These are phyloP conservation scores for Iselma pallidipennis DNA, from an alignment of 2,888 invertebrate genomes.

Conservation along the genomic window DNA sequence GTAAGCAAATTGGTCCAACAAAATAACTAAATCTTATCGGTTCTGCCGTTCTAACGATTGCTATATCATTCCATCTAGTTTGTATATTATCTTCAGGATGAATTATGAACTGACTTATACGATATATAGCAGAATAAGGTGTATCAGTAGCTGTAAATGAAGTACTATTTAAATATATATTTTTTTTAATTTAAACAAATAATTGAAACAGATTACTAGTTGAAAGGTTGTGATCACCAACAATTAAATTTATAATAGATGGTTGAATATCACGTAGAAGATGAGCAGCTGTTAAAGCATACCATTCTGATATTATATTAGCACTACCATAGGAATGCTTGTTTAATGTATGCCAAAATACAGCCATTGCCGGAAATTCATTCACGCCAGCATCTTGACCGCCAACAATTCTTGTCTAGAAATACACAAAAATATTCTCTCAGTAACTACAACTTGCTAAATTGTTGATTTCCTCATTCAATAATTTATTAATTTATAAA, in stretches of 20 bases:
- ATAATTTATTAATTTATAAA: too few relatives aligned
- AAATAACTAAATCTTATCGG: conserved; percentile 54
- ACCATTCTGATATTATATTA: conserved; percentile 51
- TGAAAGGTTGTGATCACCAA: conserved; percentile 57
- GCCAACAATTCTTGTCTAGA: conserved; percentile 52
- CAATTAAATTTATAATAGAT: conserved; percentile 40
- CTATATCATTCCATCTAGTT: conserved; percentile 57
- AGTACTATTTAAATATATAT: not conserved
- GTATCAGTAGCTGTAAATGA: conserved; percentile 1
- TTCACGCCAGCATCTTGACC: conserved; percentile 56
- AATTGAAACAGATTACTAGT: conserved; percentile 31
- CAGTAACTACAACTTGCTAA: not conserved
- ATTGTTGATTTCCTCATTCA: too few relatives aligned
- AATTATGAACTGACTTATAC: not conserved
- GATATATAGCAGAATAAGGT: not conserved
- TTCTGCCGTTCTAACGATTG: conserved; percentile 48
- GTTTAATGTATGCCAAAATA: conserved; percentile 45
- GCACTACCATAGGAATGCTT: conserved; percentile 55
- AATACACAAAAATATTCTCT: not conserved
- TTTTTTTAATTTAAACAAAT: not conserved
- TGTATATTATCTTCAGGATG: conserved; percentile 50
- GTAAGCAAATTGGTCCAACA: conserved; percentile 30
- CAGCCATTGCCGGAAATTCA: conserved; percentile 61
- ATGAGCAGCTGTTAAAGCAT: conserved; percentile 59
- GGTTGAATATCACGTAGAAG: conserved; percentile 47